These are phyloP conservation scores for Sminthurinus aureus DNA, from an alignment of 2,888 invertebrate genomes.

Conservation along the genomic window DNA sequence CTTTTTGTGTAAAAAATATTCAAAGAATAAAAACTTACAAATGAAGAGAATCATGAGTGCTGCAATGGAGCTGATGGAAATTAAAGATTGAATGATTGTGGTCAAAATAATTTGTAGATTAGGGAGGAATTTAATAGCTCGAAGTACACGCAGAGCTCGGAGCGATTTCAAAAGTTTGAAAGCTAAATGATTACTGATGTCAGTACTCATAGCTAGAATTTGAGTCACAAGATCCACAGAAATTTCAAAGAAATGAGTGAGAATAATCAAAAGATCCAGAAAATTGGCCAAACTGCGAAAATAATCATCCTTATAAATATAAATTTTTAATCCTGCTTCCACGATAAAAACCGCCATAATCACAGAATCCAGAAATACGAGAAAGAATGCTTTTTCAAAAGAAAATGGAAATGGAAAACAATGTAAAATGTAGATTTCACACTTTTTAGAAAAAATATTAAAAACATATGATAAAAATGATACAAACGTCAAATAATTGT, in stretches of 20 bases:
- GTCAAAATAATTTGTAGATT: conserved; percentile 61
- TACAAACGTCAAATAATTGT: too few species aligned
- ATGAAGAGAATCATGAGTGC: conserved; percentile 61
- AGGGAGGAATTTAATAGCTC: conserved; percentile 57
- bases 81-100: conserved; percentile 60
- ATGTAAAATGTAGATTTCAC: too few species aligned
- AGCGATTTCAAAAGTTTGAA: conserved; percentile 55
- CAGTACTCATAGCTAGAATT: conserved; percentile 48
- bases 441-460: too few species aligned
- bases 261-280: conserved; percentile 52
- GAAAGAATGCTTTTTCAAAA: conserved; percentile 43
- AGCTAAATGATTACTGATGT: conserved; percentile 46
- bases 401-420: neutral
- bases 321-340: conserved; percentile 55
- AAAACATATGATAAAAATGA: too few species aligned
- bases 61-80: conserved; percentile 61
- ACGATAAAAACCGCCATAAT: conserved; percentile 56
- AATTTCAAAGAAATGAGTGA: conserved; percentile 53
- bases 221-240: conserved; percentile 47
- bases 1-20: too few species aligned
- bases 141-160: conserved; percentile 51
- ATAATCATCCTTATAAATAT: conserved; percentile 54
- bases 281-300: conserved; percentile 53
- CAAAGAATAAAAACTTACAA: conserved; percentile 53
- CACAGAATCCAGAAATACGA: conserved; percentile 51